Conservation (phyloP, 2,888 invertebrate genomes). For the Merodon equestris region DNA sequence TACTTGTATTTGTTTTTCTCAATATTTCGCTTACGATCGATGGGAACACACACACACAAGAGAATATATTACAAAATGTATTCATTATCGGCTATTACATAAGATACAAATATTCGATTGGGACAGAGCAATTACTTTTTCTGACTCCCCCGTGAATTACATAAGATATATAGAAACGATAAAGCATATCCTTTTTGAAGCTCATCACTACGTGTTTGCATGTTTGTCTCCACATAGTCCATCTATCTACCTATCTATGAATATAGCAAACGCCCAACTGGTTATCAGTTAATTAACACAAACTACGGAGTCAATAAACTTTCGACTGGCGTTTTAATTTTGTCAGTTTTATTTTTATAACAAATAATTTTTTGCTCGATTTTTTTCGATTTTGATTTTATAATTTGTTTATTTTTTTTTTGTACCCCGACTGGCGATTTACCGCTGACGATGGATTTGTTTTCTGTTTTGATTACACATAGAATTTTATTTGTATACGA, state of each 20-base stretch:
- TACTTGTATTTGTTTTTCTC: constrained; percentile 33
- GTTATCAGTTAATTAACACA: constrained; percentile 67
- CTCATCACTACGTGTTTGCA: too few relatives aligned
- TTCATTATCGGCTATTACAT: constrained; percentile 41
- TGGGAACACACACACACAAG: too few relatives aligned
- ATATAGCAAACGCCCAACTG: constrained; percentile 39
- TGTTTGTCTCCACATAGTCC: neutral
- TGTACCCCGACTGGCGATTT: too few relatives aligned
- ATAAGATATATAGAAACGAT: constrained; percentile 40
- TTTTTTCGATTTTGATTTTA: constrained; percentile 8
- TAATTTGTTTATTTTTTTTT: constrained; percentile 27
- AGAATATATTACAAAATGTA: constrained; percentile 47
- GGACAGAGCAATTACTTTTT: constrained; percentile 35
- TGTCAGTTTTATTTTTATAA: constrained; percentile 53
- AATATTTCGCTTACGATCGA: too few relatives aligned
- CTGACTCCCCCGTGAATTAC: constrained; percentile 38
- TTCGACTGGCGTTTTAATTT: constrained; percentile 45
- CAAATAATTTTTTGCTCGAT: constrained; percentile 14
- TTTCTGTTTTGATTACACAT: constrained; percentile 20
- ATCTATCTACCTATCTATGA: neutral
- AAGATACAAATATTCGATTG: constrained; percentile 37
- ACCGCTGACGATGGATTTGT: constrained; percentile 38
- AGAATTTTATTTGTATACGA: too few relatives aligned
- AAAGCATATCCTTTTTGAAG: too few relatives aligned
- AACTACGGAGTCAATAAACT: constrained; percentile 67